Percentiles rank a stretch among this genome's conserved stretches.
Evolutionary conservation across 2,797 vertebrate species (phyloP).

Genomic region (Psittacula derbiana): DNA sequence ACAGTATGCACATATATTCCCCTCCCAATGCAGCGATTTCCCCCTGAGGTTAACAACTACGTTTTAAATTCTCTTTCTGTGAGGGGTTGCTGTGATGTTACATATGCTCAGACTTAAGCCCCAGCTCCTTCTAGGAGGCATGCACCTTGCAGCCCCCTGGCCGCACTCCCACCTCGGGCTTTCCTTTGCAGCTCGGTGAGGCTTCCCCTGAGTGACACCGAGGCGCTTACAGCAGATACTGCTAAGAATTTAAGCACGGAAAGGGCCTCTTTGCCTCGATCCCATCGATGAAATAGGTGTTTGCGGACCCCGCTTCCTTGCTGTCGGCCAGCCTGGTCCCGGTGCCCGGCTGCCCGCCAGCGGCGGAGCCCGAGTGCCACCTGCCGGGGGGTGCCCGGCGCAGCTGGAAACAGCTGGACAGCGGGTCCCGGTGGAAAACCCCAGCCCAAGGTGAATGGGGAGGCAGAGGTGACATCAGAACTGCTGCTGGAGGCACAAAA

Average conservation of each 20-base stretch:
- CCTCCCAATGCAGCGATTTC: conserved; percentile 11
- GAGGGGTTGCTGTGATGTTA: not conserved
- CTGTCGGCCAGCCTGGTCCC: not conserved
- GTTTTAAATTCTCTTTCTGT: conserved; percentile 45
- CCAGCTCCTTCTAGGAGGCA: not conserved
- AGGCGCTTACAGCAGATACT: accelerated
- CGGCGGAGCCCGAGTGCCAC: conserved; percentile 42
- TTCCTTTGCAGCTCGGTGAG: not conserved
- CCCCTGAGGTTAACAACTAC: conserved; percentile 45
- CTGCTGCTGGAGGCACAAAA: not conserved
- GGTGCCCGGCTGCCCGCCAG: not conserved
- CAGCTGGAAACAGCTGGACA: not conserved
- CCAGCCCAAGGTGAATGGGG: accelerated
- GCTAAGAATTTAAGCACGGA: accelerated
- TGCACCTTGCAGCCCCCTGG: not conserved
- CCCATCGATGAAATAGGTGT: accelerated
- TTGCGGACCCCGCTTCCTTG: too few relatives aligned
- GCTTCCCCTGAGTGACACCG: accelerated
- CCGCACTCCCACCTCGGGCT: not conserved
- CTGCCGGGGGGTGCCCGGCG: not conserved
- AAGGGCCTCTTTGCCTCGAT: accelerated
- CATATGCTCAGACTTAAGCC: accelerated
- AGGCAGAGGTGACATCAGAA: accelerated
- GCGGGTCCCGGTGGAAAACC: not conserved
- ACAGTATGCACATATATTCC: conserved; percentile 6